A percentile compares a stretch with the other conserved stretches of the same genome.
These are phyloP conservation scores for Fundulus diaphanus DNA, from an alignment of 2,797 vertebrate genomes.

Conservation along the genomic window DNA sequence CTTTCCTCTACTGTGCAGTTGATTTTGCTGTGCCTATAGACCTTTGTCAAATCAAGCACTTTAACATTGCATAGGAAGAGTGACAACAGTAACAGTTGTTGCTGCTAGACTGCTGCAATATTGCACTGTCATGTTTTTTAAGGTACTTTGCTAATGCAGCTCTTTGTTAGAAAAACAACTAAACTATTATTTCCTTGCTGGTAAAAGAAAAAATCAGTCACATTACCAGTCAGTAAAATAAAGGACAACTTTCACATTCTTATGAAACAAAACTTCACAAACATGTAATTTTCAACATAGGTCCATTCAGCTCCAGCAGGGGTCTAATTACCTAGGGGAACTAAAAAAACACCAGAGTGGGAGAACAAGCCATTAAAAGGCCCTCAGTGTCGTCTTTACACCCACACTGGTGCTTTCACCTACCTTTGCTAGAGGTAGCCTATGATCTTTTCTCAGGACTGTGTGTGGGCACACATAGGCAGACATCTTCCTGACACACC, in stretches of 20 bases:
- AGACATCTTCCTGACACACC: constrained; percentile 3
- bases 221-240: background rate
- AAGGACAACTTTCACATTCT: constrained; percentile 8
- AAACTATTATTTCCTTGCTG: background rate
- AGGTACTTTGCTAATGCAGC: background rate
- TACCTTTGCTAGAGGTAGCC: constrained; percentile 9
- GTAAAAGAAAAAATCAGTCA: constrained; percentile 3
- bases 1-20: background rate
- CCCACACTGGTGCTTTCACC: constrained; percentile 18
- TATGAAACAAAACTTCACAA: background rate
- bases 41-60: constrained; percentile 8
- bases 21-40: constrained; percentile 1
- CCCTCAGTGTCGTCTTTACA: background rate
- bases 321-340: constrained; percentile 12
- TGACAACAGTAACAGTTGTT: constrained; percentile 10
- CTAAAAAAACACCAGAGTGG: constrained; percentile 16
- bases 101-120: constrained; percentile 7
- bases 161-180: background rate
- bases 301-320: constrained; percentile 9
- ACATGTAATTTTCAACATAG: background rate
- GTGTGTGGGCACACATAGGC: background rate
- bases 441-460: constrained; percentile 24
- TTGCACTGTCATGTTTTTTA: background rate
- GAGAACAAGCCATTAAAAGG: constrained; percentile 16
- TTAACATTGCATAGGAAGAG: too few species aligned